phyloP scores from a whole-genome alignment of 1,140 invertebrate genomes.

The Scaptomyza montana region DNA sequence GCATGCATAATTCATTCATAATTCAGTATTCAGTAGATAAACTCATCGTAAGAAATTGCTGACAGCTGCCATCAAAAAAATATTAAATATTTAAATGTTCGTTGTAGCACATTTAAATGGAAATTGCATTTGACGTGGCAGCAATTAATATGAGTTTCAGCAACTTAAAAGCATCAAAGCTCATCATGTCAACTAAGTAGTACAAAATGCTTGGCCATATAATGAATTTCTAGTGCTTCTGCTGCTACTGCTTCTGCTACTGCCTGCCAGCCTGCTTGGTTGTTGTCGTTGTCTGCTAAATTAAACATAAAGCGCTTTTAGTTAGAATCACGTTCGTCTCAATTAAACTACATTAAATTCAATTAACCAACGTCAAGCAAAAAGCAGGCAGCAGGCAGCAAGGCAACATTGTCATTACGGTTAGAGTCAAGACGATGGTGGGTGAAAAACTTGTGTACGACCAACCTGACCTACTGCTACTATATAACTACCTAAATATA shows the following conservation, averaged over 20 bases:
- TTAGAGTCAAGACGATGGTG: constrained; percentile 36
- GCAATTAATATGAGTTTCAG: constrained; percentile 76
- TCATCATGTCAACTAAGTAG: constrained; percentile 45
- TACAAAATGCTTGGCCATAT: constrained; percentile 14
- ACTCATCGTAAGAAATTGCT: constrained; percentile 61
- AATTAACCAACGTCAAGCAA: constrained; percentile 68
- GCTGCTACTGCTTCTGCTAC: constrained; percentile 5
- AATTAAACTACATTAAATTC: constrained; percentile 83
- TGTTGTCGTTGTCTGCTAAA: constrained; percentile 61
- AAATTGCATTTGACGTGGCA: constrained; percentile 61
- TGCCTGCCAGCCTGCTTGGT: neutral
- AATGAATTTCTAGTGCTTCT: constrained; percentile 19
- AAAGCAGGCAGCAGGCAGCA: constrained; percentile 44
- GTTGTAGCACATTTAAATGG: constrained; percentile 34
- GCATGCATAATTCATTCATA: constrained; percentile 70
- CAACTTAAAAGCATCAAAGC: constrained; percentile 64
- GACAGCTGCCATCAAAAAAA: constrained; percentile 62
- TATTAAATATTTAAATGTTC: constrained; percentile 74
- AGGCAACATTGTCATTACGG: constrained; percentile 71
- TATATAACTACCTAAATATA: neutral
- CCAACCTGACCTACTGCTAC: constrained; percentile 27
- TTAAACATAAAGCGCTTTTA: constrained; percentile 82
- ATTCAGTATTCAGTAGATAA: constrained; percentile 50
- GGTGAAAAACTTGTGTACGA: constrained; percentile 45
- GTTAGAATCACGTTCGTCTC: constrained; percentile 82